Evolutionary conservation across 2,113 vertebrate species (phyloP).

Genomic region (Centrocercus urophasianus): DNA sequence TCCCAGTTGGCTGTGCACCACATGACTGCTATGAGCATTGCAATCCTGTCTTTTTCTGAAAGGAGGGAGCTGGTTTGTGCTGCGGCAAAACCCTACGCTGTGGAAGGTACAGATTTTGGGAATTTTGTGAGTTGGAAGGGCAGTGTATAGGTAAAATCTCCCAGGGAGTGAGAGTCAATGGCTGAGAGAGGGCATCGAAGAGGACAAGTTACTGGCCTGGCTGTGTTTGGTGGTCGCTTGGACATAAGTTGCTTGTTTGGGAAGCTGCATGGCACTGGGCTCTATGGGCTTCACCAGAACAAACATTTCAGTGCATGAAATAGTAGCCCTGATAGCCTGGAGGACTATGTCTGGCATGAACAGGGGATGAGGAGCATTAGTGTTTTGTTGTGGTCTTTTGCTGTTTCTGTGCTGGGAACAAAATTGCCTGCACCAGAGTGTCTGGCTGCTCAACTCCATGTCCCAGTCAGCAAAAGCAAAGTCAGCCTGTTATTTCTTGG

Average conservation of each 20-base stretch:
- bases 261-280: not conserved
- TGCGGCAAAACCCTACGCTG: not conserved
- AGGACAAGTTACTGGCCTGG: not conserved
- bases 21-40: not conserved
- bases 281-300: not conserved
- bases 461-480: not conserved
- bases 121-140: not conserved
- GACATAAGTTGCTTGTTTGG: not conserved
- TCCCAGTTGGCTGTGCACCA: not conserved
- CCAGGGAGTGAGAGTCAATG: not conserved
- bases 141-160: not conserved
- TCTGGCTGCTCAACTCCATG: not conserved
- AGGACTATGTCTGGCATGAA: not conserved
- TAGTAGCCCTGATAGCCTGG: not conserved
- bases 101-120: not conserved
- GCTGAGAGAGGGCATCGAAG: not conserved
- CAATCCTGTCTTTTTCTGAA: not conserved
- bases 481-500: not conserved
- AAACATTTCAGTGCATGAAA: not conserved
- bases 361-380: not conserved
- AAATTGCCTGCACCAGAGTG: accelerated
- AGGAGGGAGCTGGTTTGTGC: not conserved
- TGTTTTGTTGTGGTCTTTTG: not conserved
- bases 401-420: not conserved
- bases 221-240: not conserved